phyloP scores from a whole-genome alignment of 2,797 vertebrate genomes.

The Galagoides demidoff region DNA sequence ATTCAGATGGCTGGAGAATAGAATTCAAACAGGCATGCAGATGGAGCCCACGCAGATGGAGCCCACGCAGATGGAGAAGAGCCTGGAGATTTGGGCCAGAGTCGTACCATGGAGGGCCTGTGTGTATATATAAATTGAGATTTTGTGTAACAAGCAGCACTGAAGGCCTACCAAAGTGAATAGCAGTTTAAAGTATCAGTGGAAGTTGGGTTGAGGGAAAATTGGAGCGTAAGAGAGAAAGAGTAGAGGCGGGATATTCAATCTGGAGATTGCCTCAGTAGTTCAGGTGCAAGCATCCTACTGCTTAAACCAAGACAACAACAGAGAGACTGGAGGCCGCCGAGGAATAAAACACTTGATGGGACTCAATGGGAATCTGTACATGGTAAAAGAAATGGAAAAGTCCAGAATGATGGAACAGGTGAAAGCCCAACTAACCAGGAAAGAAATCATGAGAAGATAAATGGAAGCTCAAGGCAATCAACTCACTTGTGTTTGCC shows the following conservation, averaged over 20 bases:
- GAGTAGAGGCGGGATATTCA: not conserved
- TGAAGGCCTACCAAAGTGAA: not conserved
- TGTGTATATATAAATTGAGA: not conserved
- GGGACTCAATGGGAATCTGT: not conserved
- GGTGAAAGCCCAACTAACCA: not conserved
- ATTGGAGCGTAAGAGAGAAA: not conserved
- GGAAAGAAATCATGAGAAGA: not conserved
- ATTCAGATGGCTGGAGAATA: not conserved
- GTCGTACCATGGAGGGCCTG: not conserved
- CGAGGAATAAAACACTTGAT: not conserved
- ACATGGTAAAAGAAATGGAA: not conserved
- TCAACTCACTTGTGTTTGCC: not conserved
- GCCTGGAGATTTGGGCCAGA: not conserved
- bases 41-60: not conserved
- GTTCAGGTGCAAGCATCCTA: not conserved
- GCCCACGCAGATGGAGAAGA: not conserved
- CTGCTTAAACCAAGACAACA: not conserved
- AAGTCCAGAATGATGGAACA: not conserved
- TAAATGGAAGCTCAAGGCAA: not conserved
- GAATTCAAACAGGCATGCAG: not conserved
- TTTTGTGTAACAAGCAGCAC: conserved; percentile 3
- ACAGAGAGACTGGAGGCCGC: not conserved
- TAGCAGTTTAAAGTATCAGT: not conserved
- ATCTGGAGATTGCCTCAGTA: not conserved
- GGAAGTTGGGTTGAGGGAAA: not conserved